phyloP scores from a whole-genome alignment of 2,113 vertebrate species.

The Python bivittatus region DNA sequence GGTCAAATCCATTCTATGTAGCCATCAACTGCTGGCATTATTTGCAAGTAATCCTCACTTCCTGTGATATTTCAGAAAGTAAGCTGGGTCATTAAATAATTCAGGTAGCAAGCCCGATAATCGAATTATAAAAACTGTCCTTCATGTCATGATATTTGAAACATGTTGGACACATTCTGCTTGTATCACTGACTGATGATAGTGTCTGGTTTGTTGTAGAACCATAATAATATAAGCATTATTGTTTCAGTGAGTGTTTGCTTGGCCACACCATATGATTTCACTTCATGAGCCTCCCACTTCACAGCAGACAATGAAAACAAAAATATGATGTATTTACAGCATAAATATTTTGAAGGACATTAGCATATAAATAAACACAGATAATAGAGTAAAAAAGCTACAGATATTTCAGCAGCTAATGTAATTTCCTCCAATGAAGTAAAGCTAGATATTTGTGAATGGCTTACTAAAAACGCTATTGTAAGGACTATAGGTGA shows the following conservation, averaged over 20 bases:
- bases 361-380: constrained; percentile 38
- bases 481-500: constrained; percentile 10
- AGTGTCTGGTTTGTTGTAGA: neutral
- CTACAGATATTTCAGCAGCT: constrained; percentile 26
- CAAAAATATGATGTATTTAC: constrained; percentile 35
- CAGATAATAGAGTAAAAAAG: constrained; percentile 24
- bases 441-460: neutral
- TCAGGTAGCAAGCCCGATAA: neutral
- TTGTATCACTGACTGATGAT: neutral
- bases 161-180: neutral
- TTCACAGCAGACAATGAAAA: constrained; percentile 30
- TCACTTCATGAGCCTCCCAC: neutral
- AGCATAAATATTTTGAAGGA: constrained; percentile 29
- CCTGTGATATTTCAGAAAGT: neutral
- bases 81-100: neutral
- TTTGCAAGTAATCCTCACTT: neutral
- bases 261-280: neutral
- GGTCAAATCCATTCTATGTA: neutral
- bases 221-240: rapidly evolving
- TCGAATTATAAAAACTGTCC: neutral
- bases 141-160: neutral
- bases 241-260: neutral
- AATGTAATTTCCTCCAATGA: constrained; percentile 25
- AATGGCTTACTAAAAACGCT: constrained; percentile 11
- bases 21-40: neutral